Conservation (phyloP, 2,888 invertebrate genomes). For the Polylopha cassiicola region DNA sequence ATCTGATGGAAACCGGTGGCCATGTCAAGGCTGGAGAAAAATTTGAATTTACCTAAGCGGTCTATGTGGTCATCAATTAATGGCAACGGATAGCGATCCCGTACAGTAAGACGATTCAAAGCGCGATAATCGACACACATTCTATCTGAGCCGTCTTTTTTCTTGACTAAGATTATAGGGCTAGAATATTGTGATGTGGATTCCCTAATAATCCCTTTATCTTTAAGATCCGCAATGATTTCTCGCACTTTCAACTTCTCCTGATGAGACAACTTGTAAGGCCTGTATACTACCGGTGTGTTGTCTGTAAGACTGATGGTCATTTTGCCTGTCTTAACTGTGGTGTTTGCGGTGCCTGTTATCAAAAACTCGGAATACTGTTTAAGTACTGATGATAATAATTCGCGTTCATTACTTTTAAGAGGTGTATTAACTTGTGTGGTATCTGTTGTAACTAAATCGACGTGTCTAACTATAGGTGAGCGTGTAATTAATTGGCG, state of each 20-base stretch:
- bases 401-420: conserved; percentile 11
- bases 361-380: conserved; percentile 20
- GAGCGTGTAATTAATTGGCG: conserved; percentile 5
- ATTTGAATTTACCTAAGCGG: conserved; percentile 6
- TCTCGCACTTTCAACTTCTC: conserved; percentile 23
- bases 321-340: conserved; percentile 26
- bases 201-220: conserved; percentile 25
- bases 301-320: conserved; percentile 15
- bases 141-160: conserved; percentile 23
- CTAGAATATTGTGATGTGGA: conserved; percentile 25
- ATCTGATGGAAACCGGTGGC: conserved; percentile 11
- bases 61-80: conserved; percentile 23
- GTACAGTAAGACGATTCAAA: no score
- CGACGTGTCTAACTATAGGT: not conserved
- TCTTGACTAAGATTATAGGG: conserved; percentile 27
- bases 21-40: conserved; percentile 5
- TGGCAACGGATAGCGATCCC: conserved; percentile 19
- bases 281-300: conserved; percentile 20
- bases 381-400: conserved; percentile 11
- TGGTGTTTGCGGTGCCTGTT: conserved; percentile 22
- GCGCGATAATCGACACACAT: no score
- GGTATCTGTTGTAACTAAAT: not conserved
- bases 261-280: conserved; percentile 21
- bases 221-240: conserved; percentile 22
- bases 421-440: conserved; percentile 25